Evolutionary conservation across 2,113 vertebrate species (phyloP).

Genomic region (Chlorodrepanis virens): DNA sequence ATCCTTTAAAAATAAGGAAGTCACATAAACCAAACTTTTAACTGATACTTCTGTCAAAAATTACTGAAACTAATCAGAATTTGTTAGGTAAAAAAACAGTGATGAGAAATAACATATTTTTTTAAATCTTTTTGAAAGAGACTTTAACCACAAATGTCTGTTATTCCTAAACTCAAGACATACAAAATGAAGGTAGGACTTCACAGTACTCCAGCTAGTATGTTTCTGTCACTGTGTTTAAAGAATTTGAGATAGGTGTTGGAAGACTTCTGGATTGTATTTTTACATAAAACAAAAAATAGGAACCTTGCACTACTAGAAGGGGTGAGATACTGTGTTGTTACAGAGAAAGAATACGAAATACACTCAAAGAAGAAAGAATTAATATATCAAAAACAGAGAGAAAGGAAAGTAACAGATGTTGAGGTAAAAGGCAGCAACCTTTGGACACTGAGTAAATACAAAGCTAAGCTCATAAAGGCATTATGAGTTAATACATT

Average conservation of each 20-base stretch:
- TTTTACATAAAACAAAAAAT: neutral
- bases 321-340: neutral
- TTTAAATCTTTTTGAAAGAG: neutral
- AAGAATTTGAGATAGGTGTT: neutral
- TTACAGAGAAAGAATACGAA: neutral
- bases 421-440: neutral
- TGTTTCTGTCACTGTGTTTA: neutral
- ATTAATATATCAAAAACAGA: neutral
- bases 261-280: neutral
- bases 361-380: neutral
- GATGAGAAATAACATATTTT: neutral
- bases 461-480: neutral
- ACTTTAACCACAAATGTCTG: neutral
- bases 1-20: neutral
- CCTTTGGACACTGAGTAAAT: neutral
- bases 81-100: neutral
- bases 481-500: neutral
- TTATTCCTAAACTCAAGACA: neutral
- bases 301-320: neutral
- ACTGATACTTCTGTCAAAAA: neutral
- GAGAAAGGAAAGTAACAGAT: neutral
- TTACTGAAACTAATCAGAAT: neutral
- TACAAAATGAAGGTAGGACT: neutral
- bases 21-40: neutral
- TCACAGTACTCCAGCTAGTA: neutral